Conservation (phyloP, 2,888 invertebrate species). For the Reticulitermes lucifugus region DNA sequence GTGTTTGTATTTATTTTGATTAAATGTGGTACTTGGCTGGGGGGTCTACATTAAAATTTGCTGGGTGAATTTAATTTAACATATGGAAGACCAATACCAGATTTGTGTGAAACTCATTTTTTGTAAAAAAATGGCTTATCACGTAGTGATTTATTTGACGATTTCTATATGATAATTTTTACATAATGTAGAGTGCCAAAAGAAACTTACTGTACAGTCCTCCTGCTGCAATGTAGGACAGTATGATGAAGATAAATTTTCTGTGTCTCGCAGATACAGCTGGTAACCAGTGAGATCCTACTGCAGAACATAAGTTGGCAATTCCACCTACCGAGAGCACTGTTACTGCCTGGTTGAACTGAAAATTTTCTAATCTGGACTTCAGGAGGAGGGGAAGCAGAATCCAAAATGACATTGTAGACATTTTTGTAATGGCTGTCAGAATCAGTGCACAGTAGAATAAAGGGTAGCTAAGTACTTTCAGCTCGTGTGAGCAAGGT, state of each 20-base stretch:
- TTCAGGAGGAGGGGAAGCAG: neutral
- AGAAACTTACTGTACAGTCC: constrained; percentile 13
- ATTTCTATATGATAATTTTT: too few species aligned
- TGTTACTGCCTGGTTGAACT: neutral
- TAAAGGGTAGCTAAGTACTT: neutral
- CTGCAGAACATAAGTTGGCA: neutral
- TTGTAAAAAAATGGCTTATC: too few species aligned
- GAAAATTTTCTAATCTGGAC: neutral
- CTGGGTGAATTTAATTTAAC: too few species aligned
- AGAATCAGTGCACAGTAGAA: constrained; percentile 8
- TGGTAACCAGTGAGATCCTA: neutral
- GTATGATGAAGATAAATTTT: neutral
- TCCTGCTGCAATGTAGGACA: constrained; percentile 5
- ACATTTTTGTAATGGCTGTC: neutral
- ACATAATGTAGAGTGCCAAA: too few species aligned
- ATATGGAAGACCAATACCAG: neutral
- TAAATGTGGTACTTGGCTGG: too few species aligned
- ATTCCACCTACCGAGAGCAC: neutral
- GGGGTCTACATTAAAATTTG: too few species aligned
- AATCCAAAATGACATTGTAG: neutral
- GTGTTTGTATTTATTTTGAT: too few species aligned
- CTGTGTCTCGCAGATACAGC: neutral
- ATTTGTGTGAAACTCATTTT: too few species aligned
- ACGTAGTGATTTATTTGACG: too few species aligned
- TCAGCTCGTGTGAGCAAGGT: neutral